Evolutionary conservation across 2,888 invertebrate genomes (phyloP), one percentile per base, ranked within the genome.

Genomic region (Stenotaenia linearis): DNA sequence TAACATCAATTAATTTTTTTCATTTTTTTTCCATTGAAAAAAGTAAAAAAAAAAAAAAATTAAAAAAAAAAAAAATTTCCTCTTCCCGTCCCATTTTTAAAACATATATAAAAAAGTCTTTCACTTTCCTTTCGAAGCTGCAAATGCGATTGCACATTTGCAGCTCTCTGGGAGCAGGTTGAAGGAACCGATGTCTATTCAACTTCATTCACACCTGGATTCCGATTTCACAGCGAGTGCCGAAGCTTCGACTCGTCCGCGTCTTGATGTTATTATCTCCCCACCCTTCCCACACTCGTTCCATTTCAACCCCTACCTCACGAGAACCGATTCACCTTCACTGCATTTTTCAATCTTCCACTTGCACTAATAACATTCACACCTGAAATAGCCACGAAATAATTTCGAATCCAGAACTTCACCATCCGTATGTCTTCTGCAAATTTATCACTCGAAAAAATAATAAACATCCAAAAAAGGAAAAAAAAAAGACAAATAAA

Each of bases 121-220:
- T 69, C 69, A 28, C 69, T 28, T 69, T 28, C 69, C 69, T 69
- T 69, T 69, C 23, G 69, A 69, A 69, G 23, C 69, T 69, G 69
- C 69, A 69, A 69, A 69, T 69, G 69, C 69, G 69, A 69, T 69
- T 69, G 69, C 69, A 69, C 69, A 69, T 69, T 69, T 69, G 69
- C 69, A 69, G 69, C 69, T 23, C 69, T 12, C 69, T 15, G 69
- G 69, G 15, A 69, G 25, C 23, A 69, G 45, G 69, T 69, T 69
- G 69, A 69, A 69, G 35, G 75, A 37, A 75, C 37, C 75, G 32
- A 37, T 35, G 75, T 37, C 75, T 37, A 75, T 75, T 75, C 75
- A 75, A 37, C 75, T 75, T 32, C 37, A 35, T 35, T 75, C 75
- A 32, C 75, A 75, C 75, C 75, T 75, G 75, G 75, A 75, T 75